Base-by-base conservation (phyloP, 1,140 invertebrate genomes). In the Danaus melanippus region DNA sequence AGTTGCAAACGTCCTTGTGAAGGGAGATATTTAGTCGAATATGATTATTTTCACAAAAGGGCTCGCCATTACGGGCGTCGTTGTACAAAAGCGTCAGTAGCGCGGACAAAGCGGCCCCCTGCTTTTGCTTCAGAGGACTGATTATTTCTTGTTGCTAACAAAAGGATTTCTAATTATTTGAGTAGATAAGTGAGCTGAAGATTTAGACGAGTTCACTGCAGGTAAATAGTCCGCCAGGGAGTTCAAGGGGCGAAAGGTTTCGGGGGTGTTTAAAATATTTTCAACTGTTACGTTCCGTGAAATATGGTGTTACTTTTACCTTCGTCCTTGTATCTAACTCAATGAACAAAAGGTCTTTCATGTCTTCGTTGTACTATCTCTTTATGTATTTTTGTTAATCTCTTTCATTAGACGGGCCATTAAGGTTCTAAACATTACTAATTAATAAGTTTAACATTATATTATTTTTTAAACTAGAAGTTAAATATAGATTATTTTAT, bases 91-190 rank as follows among this genome's bases (percentile, higher is more conserved):
- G 62, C 62, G 56, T 62, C 62, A 47, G 67, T 67, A 53, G 50
- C 43, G 45, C 53, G 64, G 64, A 77, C 69, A 79, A 79, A 74
- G 74, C 60, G 54, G 57, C 59, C 60, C 65, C 58, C 63, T 55
- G 61, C 60, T 64, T 56, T 62, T 55, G 61, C 67, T 56, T 47
- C 62, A 64, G 62, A 76, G 58, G 62, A 71, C 69, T 76, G 74
- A 74, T 71, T 78, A 74, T 74, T 74, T 73, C 70, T 71, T 70
- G 64, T 73, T 74, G 64, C 52, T 64, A 67, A 74, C 73, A 76
- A 80, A 73, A 69, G 66, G 59, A 69, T 68, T 63, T 72, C 61
- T 71, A 71, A 74, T 74, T 78, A 69, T 76, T 63, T 60, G 54
- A 69, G 46, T 55, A 66, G 67, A 67, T 70, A 60, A 65, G 67